Percentiles rank a stretch among this genome's conserved stretches.
These are phyloP conservation scores for Drosophila falleni DNA, from an alignment of 2,888 invertebrate species.

Conservation along the genomic window DNA sequence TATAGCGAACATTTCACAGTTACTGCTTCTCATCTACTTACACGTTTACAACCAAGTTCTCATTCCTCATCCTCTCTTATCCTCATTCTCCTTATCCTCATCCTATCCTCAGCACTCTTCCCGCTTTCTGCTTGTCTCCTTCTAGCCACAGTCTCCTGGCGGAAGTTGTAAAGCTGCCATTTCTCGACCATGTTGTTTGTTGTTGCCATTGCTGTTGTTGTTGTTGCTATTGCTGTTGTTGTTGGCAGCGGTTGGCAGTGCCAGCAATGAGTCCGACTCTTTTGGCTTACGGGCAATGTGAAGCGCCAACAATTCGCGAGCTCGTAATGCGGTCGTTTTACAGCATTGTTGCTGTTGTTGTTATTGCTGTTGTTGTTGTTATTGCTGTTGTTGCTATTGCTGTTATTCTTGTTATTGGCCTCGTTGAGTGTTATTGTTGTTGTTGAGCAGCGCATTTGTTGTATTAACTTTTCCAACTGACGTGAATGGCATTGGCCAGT, in stretches of 20 bases:
- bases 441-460: slow-evolving; percentile 72
- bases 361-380: slow-evolving; percentile 15
- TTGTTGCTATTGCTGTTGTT: slow-evolving; percentile 36
- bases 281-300: slow-evolving; percentile 58
- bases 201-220: slow-evolving; percentile 36
- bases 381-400: slow-evolving; percentile 40
- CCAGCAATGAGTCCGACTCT: slow-evolving; percentile 29
- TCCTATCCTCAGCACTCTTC: slow-evolving; percentile 13
- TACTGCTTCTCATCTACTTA: slow-evolving; percentile 1
- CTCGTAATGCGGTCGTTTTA: slow-evolving; percentile 80
- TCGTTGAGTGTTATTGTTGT: slow-evolving; percentile 58
- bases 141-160: slow-evolving; percentile 55
- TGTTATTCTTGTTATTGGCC: slow-evolving; percentile 51
- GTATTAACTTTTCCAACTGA: slow-evolving; percentile 78
- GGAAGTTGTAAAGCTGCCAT: slow-evolving; percentile 84
- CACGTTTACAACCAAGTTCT: no score
- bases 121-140: slow-evolving; percentile 15
- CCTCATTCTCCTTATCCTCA: not conserved
- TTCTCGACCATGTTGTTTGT: slow-evolving; percentile 69
- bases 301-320: slow-evolving; percentile 75
- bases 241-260: slow-evolving; percentile 35
- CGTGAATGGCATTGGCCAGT: slow-evolving; percentile 59
- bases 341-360: slow-evolving; percentile 39
- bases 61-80: no score
- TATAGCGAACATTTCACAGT: slow-evolving; percentile 59